Evolutionary conservation across 35 echinoderm and acorn worm species (phyloP), one percentile per base, ranked within the genome.

Genomic region (Acanthaster planci): DNA sequence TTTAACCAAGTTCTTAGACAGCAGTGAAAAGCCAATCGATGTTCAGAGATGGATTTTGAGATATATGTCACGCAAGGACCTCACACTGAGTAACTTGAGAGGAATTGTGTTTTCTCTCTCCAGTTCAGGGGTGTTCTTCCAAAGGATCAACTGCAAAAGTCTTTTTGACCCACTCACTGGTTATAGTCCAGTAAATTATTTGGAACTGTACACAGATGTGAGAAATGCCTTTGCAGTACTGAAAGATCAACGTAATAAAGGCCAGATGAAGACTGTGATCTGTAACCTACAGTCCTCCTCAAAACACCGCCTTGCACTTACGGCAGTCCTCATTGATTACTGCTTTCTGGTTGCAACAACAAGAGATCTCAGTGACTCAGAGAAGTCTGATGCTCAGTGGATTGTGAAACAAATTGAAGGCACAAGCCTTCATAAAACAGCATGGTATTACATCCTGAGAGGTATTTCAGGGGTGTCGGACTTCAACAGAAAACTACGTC

Each of bases 261-360:
- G 8, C 7, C 18, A 23, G 38, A 39, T 85, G 37, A 34, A 27
- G 26, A 7, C 37, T 68, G 59, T 85, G 15, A 44, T 85, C 12
- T 8, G 12, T n/a, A 29, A 21, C 9, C 55, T 60, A 6, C 7
- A 76, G 47, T 14, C 59, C 23, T 47, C 12, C 42, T 37, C 83
- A 76, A 21, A 39, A 76, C 60, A 85, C 42, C 83, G 83, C n/a
- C 8, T 85, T n/a, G 83, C 83, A 23, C 42, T 85, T 21, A 19
- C 76, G 30, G 83, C 39, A 40, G 83, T 60, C 10, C 55, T 85
- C 21, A 39, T 60, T 16, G 27, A 85, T 76, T 26, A 16, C 23
- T 85, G 16, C 34, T 85, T 76, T 19, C 72, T 85, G n/a, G 40
- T 40, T 0, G 12, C 40, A 4, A 47, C 58, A 39, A 85, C 83